Conservation (phyloP, 2,888 invertebrate species). For the Tetramorium bicarinatum region DNA sequence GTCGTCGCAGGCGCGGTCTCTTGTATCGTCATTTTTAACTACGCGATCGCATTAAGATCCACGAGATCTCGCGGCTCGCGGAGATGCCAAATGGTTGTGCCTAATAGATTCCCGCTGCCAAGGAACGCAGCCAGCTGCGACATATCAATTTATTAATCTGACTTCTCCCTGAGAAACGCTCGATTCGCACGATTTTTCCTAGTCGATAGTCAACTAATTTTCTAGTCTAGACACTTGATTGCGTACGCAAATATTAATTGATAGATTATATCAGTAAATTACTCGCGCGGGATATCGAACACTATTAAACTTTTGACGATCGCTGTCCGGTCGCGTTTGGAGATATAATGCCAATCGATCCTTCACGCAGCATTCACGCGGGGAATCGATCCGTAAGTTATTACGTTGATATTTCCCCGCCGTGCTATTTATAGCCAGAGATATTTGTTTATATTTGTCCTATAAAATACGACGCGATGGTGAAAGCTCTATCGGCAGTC, state of each 20-base stretch:
- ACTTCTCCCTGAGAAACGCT: conserved; percentile 50
- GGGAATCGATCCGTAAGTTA: conserved; percentile 46
- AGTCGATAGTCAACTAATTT: conserved; percentile 1
- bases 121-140: conserved; percentile 79
- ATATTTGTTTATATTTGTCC: conserved; percentile 58
- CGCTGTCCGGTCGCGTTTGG: background rate
- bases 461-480: conserved; percentile 52
- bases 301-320: conserved; percentile 9
- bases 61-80: conserved; percentile 61
- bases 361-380: background rate
- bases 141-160: conserved; percentile 81
- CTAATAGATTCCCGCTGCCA: conserved; percentile 81
- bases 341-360: conserved; percentile 44
- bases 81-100: conserved; percentile 80
- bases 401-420: conserved; percentile 37
- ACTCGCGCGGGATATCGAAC: background rate
- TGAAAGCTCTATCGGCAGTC: conserved; percentile 57
- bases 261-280: background rate
- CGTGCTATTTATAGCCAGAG: conserved; percentile 39
- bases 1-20: background rate
- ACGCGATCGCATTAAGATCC: conserved; percentile 77
- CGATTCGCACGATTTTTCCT: conserved; percentile 19
- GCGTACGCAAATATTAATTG: background rate
- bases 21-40: conserved; percentile 74
- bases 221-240: background rate